Base-by-base conservation (phyloP, 1,140 invertebrate species). In the Orchestia grillus region DNA sequence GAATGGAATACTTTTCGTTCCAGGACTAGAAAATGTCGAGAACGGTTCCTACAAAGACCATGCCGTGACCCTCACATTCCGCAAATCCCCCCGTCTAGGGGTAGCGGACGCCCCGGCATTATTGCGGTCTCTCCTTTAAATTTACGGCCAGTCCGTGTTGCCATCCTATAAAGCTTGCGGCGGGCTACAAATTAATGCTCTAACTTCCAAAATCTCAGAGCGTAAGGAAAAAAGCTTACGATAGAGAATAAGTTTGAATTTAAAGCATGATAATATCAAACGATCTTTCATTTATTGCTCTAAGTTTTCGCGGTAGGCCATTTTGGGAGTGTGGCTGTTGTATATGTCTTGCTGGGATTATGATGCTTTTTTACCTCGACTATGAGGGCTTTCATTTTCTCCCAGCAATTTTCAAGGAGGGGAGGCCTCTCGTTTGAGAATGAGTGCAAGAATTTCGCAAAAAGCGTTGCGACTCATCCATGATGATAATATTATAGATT, bases 101-200 rank as follows among this genome's bases (percentile, higher is more conserved):
- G 62, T 8, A 77, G 62, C 11, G 62, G 62, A 77, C 62, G 62
- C 15, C 62, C 28, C 62, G 23, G 88, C 88, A 90, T 42, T 90
- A 90, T 90, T 90, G 88, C 88, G 88, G 88, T 90, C 88, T 90
- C 43, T 90, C 88, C 88, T 42, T 90, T 43, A 90, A 90, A 90
- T 90, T 90, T 90, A 90, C 88, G 88, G 88, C 88, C 88, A 90
- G 88, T 90, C 28, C 41, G 88, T 90, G 88, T 90, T 90, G 88
- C 88, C 88, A 90, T 44, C 41, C 88, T 90, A 90, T 90, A 90
- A 90, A 90, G 43, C 88, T 41, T 90, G 88, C 42, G 41, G 41
- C 41, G 28, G 41, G 88, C 88, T 42, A 41, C 88, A 90, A 90
- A 90, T 90, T 90, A 90, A 90, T 90, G 88, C 43, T 90, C 88